Evolutionary conservation across 30 jellyfish, hydroid and myxozoan genomes (phyloP).

Genomic region (Hydractinia symbiolongicarpus): DNA sequence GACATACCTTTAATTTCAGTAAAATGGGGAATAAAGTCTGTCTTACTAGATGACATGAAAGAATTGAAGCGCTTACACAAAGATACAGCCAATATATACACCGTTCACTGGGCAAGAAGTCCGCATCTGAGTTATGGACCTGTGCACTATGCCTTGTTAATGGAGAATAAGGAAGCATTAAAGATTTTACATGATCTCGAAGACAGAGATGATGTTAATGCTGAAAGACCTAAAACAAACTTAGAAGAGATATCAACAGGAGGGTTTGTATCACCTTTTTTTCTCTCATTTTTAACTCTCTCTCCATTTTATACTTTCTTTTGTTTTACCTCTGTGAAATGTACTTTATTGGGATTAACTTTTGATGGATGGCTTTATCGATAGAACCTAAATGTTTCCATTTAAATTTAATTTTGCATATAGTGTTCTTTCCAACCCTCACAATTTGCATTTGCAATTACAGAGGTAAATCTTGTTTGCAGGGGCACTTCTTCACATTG

Average conservation of each 20-base stretch:
- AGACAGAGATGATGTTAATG: not conserved
- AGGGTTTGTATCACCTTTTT: not conserved
- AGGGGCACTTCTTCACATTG: too few relatives aligned
- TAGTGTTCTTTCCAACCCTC: too few relatives aligned
- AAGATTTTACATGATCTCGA: not conserved
- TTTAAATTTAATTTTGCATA: too few relatives aligned
- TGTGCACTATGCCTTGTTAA: conserved; percentile 10
- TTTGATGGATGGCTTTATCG: too few relatives aligned
- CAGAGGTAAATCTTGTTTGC: too few relatives aligned
- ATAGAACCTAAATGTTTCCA: too few relatives aligned
- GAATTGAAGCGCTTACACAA: conserved; percentile 5
- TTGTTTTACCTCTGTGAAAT: too few relatives aligned
- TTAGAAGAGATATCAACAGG: conserved; percentile 4
- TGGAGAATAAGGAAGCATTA: not conserved
- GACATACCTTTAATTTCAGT: conserved; percentile 2
- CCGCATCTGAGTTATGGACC: conserved; percentile 16
- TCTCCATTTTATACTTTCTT: too few relatives aligned
- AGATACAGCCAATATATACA: conserved; percentile 9
- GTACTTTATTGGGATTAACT: too few relatives aligned
- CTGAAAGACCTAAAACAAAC: not conserved
- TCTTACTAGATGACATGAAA: not conserved
- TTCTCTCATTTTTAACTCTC: too few relatives aligned
- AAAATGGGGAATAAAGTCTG: conserved; percentile 9
- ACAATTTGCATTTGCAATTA: too few relatives aligned
- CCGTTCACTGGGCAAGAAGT: conserved; percentile 28